Percentiles rank a stretch among this genome's conserved stretches.
phyloP scores from a whole-genome alignment of 2,797 vertebrate genomes.

The Melanotaenia boesemani region DNA sequence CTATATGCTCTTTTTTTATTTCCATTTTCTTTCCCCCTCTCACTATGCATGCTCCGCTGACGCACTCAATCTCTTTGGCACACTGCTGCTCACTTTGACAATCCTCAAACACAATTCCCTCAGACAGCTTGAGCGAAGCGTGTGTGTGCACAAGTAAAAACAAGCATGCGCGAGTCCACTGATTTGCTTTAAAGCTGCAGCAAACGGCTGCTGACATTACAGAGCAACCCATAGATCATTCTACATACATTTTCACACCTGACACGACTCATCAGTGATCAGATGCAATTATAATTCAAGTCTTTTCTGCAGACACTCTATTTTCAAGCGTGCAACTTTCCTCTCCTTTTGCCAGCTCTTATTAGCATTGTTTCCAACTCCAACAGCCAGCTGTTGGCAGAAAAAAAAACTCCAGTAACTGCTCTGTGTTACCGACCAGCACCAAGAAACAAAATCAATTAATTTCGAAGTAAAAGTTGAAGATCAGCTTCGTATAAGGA shows the following conservation, averaged over 20 bases:
- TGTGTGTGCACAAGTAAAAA: constrained; percentile 12
- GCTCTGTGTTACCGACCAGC: background rate
- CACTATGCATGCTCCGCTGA: constrained; percentile 39
- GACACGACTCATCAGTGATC: background rate
- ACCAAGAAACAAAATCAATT: background rate
- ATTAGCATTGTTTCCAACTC: background rate
- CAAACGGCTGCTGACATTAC: background rate
- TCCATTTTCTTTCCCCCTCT: background rate
- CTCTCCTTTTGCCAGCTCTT: background rate
- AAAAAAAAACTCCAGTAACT: background rate
- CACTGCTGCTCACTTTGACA: constrained; percentile 51
- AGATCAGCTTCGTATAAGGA: background rate
- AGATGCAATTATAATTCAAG: background rate
- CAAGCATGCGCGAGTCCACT: constrained; percentile 7
- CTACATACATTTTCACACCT: background rate
- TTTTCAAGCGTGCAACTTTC: background rate
- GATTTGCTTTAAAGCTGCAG: constrained; percentile 1
- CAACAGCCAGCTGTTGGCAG: background rate
- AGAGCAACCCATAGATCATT: background rate
- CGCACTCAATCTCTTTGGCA: constrained; percentile 53
- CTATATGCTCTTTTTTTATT: constrained; percentile 10
- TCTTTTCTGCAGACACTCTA: background rate
- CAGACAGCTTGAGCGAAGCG: constrained; percentile 10
- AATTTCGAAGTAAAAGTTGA: background rate
- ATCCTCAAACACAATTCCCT: constrained; percentile 45